Evolutionary conservation across 2,888 invertebrate genomes (phyloP).

Genomic region (Epinotia ramella): DNA sequence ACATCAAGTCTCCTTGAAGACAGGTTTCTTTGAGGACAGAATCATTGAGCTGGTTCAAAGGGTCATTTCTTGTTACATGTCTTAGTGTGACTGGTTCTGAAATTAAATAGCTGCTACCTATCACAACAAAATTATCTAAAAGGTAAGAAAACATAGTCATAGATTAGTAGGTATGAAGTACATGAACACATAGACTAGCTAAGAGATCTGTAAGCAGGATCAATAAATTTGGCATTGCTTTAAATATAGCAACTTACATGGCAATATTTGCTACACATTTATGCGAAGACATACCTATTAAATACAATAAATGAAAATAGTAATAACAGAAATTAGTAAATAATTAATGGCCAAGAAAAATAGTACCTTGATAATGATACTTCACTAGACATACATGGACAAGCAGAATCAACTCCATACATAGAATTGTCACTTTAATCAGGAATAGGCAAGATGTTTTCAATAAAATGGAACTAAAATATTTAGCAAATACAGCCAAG

Average conservation of each 20-base stretch:
- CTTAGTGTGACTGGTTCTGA: not conserved
- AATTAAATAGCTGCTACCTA: conserved; percentile 3
- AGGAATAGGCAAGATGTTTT: not conserved
- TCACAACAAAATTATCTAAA: conserved; percentile 1
- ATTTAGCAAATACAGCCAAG: conserved; percentile 23
- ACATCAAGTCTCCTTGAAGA: not conserved
- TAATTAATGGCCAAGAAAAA: not conserved
- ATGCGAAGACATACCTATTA: not conserved
- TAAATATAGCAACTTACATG: not conserved
- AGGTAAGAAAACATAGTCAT: conserved; percentile 9
- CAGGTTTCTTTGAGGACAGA: not conserved
- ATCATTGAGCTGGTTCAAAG: not conserved
- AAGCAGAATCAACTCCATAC: too few relatives aligned
- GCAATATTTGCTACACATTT: conserved; percentile 5
- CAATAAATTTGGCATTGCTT: conserved; percentile 36
- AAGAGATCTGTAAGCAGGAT: conserved; percentile 41
- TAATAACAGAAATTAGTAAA: not conserved
- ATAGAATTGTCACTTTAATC: too few relatives aligned
- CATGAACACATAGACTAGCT: conserved; percentile 37
- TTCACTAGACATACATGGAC: too few relatives aligned
- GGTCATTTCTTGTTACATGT: not conserved
- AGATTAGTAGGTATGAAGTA: conserved; percentile 23
- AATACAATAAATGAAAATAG: not conserved
- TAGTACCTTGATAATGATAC: too few relatives aligned
- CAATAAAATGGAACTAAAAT: not conserved